Base-by-base conservation (phyloP, 2,797 vertebrate species). In the Rhabdophis nuchalis region DNA sequence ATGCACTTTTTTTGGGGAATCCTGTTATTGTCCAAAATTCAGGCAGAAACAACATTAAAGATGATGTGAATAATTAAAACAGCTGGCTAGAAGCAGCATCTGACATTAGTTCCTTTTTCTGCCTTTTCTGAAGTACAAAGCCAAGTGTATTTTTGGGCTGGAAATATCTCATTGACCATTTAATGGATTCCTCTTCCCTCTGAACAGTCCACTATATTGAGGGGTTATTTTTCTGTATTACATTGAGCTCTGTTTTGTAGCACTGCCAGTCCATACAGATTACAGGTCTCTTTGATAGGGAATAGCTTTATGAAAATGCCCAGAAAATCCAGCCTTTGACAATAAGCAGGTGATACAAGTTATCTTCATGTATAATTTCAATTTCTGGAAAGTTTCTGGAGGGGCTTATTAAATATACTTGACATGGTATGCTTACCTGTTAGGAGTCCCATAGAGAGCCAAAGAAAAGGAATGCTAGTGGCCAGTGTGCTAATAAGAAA, bases 401-500 rank as follows among this genome's bases (percentile, higher is more conserved):
- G 18, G 13, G 36, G 1, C 29, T 85, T 50, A 4, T 88, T 23
- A 4, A 0, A 1, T 46, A 0, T 54, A 1, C 0, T 6, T 9
- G 5, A 25, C 11, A 0, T 64, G 52, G 56, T 50, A 13, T 12
- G 97, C 99, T 98, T 93, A 99, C 99, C 99, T 85, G 98, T 98
- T 58, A 99, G 96, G 25, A 98, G 56, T 92, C 99, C 99, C 98
- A 99, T 98, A 96, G 98, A 99, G 95, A 98, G 23, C 94, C 98
- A 99, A 92, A 99, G 98, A 97, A 98, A 99, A 91, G 98, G 94
- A 92, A 99, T 96, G 0, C 97, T 97, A 94, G 94, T 98, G 93
- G 99, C 99, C 82, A 98, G 98, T 23, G 98, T 98, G 96, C 99
- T 99, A n/a, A 98, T 93, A 92, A 99, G 92, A 95, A 98, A 99